These are phyloP conservation scores for Micronycteris hirsuta DNA, from an alignment of 2,113 vertebrate species.

Conservation along the genomic window DNA sequence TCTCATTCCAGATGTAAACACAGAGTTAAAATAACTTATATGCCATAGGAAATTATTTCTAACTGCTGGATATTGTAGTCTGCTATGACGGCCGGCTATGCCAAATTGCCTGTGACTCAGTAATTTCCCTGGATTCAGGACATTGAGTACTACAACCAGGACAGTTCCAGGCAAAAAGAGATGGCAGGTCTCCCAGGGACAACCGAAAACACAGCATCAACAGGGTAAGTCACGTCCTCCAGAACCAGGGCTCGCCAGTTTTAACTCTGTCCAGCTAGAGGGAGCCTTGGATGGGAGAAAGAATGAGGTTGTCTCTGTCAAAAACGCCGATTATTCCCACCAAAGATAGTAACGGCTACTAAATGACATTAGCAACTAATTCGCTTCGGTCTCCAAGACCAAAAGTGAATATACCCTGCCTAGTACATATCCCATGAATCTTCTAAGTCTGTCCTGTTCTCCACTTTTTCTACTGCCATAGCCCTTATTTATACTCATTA, in stretches of 20 bases:
- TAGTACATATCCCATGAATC: background rate
- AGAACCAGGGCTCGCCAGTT: background rate
- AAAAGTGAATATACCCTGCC: background rate
- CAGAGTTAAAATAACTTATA: background rate
- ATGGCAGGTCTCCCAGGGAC: background rate
- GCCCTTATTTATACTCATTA: background rate
- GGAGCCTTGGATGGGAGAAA: background rate
- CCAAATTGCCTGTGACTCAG: background rate
- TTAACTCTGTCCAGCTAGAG: background rate
- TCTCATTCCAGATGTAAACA: background rate
- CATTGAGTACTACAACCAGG: background rate
- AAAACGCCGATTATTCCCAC: background rate
- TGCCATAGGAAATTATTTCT: background rate
- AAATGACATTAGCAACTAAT: background rate
- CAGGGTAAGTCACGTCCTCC: background rate
- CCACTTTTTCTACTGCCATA: background rate
- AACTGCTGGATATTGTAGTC: background rate
- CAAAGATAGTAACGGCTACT: background rate
- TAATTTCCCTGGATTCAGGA: background rate
- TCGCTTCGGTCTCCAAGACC: background rate
- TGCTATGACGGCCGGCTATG: background rate
- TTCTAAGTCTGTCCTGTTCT: background rate
- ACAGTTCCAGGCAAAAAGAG: background rate
- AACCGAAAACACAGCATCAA: background rate
- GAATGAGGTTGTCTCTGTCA: background rate